Percentiles rank a stretch among this genome's conserved stretches.
phyloP scores from a whole-genome alignment of 2,888 invertebrate species.

The Thalpophila matura region DNA sequence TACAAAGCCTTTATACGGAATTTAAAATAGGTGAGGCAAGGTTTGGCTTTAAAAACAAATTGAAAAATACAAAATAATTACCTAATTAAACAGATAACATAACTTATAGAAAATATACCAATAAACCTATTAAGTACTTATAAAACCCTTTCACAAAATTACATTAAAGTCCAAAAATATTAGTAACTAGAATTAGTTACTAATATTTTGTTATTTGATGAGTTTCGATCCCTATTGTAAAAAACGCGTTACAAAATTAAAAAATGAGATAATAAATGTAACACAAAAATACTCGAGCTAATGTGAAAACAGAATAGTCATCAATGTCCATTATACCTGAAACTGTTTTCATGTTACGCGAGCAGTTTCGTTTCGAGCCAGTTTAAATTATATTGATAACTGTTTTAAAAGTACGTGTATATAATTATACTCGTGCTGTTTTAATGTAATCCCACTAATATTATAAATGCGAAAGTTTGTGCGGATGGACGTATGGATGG shows the following conservation, averaged over 20 bases:
- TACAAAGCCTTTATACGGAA: not conserved
- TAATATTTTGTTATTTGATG: not conserved
- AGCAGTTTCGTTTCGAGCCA: constrained; percentile 15
- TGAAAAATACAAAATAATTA: not conserved
- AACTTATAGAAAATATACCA: too few relatives aligned
- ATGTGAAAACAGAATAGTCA: constrained; percentile 23
- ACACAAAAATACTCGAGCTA: constrained; percentile 5
- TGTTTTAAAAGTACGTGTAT: constrained; percentile 18
- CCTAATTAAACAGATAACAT: too few relatives aligned
- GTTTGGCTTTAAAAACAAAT: not conserved
- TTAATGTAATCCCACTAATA: too few relatives aligned
- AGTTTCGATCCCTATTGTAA: not conserved
- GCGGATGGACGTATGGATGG: too few relatives aligned
- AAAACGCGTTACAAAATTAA: not conserved
- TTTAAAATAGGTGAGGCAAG: not conserved
- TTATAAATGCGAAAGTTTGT: too few relatives aligned
- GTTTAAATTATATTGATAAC: constrained; percentile 16
- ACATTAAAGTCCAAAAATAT: too few relatives aligned
- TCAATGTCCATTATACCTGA: constrained; percentile 59
- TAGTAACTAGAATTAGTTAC: too few relatives aligned
- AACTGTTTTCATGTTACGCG: constrained; percentile 58
- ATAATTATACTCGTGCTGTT: too few relatives aligned
- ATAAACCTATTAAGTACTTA: too few relatives aligned
- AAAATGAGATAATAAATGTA: not conserved
- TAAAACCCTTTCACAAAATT: too few relatives aligned